Evolutionary conservation across 1,140 invertebrate species (phyloP), one percentile per base, ranked within the genome.

Genomic region (Eupristina koningsbergeri): DNA sequence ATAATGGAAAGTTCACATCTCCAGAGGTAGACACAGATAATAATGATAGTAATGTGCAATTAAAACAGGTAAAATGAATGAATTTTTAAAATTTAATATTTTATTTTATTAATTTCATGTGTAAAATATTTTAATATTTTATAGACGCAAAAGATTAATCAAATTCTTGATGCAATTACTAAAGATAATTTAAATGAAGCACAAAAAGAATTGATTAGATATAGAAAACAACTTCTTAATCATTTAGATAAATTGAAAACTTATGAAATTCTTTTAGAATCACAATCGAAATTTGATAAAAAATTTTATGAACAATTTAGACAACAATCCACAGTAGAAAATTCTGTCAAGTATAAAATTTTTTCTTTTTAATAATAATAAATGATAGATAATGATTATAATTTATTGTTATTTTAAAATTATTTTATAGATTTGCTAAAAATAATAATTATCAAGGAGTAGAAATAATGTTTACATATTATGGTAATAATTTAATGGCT

Each of bases 391-490:
- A 45, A 45, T 45, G 11, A 45, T 45, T 45, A 45, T 45, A 75
- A 61, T 86, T 92, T 92, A 88, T 90, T n/a, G 67, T 91, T 58
- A 26, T 36, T 0, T 78, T n/a, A 45, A 88, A 93, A 8, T 87
- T 87, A 50, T 71, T 22, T 85, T 69, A 67, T 0, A 93, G 92
- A 47, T 94, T 94, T 87, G 93, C 93, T 0, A 94, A 93, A 87
- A 92, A 94, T 84, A 92, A 94, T 73, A 93, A 95, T 90, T 93
- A 93, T 84, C 90, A 89, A 84, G 94, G 94, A 83, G 93, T 97
- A 39, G 93, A 95, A 82, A 93, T 94, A 63, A 94, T 97, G 86
- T 94, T 97, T 31, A 95, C 94, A 6, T 96, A 95, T 89, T 94
- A 97, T 82, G 95, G 95, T 86, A 90, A 93, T 13, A 93, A 93